Conservation (phyloP, 2,888 invertebrate genomes). For the Ptilodon capucinus region DNA sequence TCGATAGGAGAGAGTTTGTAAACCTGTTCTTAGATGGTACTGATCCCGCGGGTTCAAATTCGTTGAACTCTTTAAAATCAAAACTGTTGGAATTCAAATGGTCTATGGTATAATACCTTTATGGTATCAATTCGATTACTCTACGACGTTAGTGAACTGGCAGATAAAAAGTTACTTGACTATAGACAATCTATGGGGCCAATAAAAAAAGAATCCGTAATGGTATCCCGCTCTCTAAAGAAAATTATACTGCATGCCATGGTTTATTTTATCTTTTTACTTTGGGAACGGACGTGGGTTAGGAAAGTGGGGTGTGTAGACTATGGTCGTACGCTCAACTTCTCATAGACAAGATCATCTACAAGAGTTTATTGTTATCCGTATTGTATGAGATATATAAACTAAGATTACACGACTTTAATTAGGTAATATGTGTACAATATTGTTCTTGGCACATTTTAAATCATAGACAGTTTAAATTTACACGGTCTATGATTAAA, state of each 20-base stretch:
- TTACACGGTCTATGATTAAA: no score
- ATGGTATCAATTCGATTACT: no score
- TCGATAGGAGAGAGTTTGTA: background rate
- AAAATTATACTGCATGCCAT: background rate
- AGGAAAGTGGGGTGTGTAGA: background rate
- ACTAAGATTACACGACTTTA: no score
- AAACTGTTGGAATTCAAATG: no score
- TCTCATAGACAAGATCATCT: no score
- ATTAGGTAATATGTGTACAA: no score
- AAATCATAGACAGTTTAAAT: no score
- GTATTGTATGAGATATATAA: no score
- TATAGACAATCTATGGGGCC: background rate
- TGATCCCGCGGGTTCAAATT: background rate
- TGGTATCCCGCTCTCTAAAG: background rate
- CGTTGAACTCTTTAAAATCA: background rate
- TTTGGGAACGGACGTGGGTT: background rate
- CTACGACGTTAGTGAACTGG: no score
- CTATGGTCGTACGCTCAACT: background rate
- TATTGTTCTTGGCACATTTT: no score
- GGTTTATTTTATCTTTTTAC: background rate
- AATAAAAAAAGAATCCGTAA: background rate
- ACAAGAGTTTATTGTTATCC: no score
- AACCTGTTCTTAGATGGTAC: background rate
- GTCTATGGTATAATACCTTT: no score
- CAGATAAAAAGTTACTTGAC: background rate